Base-by-base conservation (phyloP, 1,140 invertebrate species). In the Portunus trituberculatus region DNA sequence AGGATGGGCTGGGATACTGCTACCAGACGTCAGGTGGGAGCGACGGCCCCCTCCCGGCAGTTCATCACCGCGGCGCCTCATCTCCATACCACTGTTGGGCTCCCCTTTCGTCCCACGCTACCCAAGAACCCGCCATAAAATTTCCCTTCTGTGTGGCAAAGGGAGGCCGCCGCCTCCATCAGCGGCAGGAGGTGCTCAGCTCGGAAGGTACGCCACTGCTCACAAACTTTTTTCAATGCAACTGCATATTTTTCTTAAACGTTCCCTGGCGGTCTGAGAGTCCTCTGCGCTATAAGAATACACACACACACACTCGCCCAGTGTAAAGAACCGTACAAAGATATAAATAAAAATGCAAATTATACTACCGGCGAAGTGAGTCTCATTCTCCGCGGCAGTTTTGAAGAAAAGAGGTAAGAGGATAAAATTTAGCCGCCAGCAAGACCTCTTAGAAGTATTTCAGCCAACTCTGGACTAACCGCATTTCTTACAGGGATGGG, bases 301-400 rank as follows among this genome's bases (percentile, higher is more conserved):
- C 67, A n/a, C 67, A n/a, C 67, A n/a, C 67, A n/a, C 67, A 7
- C 0, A 76, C 6, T 76, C 67, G 20, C 67, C 67, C 16, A 25
- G 25, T n/a, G 67, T 76, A 76, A 76, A 76, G 67, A 76, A 76
- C 25, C 67, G 6, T 76, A n/a, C 39, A 76, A 76, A 76, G 25
- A 76, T 76, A 76, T 76, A 76, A 76, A 25, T 76, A 76, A 76
- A 76, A 76, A n/a, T 76, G 67, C 16, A 76, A 76, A 76, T 76
- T 76, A 76, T 76, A 76, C 67, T n/a, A n/a, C 67, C n/a, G 25
- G 67, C 67, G n/a, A 7, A 76, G n/a, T 76, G 67, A 25, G 16
- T 76, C n/a, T 76, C 67, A 8, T 76, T 20, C n/a, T 76, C 67
- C 67, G 12, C 67, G 67, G n/a, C 20, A 76, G n/a, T n/a, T 76